Percentiles rank a stretch among this genome's conserved stretches.
Conservation (phyloP, 2,113 vertebrate genomes). For the Dryoscopus gambensis region DNA sequence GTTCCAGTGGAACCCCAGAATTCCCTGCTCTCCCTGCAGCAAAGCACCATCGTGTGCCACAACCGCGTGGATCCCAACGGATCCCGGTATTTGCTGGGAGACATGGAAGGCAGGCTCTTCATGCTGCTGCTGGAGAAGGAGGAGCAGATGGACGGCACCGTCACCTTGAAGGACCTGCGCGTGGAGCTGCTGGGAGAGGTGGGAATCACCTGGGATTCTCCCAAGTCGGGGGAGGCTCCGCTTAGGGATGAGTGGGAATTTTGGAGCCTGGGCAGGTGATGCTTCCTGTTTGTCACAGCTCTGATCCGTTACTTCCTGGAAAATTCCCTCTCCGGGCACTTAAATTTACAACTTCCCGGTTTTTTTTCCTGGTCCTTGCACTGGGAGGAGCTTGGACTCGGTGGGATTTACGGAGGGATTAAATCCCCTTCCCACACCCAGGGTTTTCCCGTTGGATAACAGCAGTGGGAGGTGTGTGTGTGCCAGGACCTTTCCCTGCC, state of each 20-base stretch:
- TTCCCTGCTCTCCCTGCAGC: slow-evolving; percentile 65
- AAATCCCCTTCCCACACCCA: neutral
- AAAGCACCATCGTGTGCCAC: slow-evolving; percentile 97
- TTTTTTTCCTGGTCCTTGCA: neutral
- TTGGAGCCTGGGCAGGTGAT: rapidly evolving
- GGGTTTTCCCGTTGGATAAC: neutral
- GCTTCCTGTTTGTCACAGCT: neutral
- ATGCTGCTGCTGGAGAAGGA: slow-evolving; percentile 98
- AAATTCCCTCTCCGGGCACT: neutral
- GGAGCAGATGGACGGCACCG: slow-evolving; percentile 93
- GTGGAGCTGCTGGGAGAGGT: slow-evolving; percentile 97
- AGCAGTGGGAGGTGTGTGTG: no score
- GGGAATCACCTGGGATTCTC: neutral
- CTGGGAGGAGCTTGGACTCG: neutral
- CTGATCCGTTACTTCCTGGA: neutral
- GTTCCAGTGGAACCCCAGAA: neutral
- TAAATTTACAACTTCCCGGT: neutral
- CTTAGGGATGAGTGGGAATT: neutral
- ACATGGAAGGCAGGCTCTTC: slow-evolving; percentile 97
- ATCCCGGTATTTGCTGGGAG: slow-evolving; percentile 92
- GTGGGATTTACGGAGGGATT: neutral
- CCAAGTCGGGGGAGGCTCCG: rapidly evolving
- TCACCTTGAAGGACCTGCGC: slow-evolving; percentile 91
- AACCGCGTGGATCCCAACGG: slow-evolving; percentile 97
- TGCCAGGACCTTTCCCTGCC: neutral